phyloP scores from a whole-genome alignment of 2,113 vertebrate species.

The Festucalex cinctus region DNA sequence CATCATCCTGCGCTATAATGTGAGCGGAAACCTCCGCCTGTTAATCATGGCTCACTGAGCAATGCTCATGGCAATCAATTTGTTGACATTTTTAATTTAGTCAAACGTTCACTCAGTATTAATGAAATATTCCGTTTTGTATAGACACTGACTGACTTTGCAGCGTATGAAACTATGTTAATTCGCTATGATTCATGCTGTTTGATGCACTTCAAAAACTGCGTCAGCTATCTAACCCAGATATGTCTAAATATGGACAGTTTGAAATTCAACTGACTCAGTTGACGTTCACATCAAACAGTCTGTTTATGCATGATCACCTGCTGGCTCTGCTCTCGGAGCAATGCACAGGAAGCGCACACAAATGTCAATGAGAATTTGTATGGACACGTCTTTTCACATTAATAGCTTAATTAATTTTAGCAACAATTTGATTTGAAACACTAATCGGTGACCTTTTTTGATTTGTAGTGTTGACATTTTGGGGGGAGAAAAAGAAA shows the following conservation, averaged over 20 bases:
- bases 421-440: background rate
- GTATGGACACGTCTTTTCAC: background rate
- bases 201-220: conserved; percentile 12
- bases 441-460: background rate
- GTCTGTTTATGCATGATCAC: conserved; percentile 7
- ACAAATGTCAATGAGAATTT: background rate
- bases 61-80: background rate
- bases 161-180: background rate
- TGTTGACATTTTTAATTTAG: background rate
- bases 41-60: conserved; percentile 8
- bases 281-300: conserved; percentile 15
- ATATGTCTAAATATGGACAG: conserved; percentile 5
- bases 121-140: background rate
- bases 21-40: conserved; percentile 48
- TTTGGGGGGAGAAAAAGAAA: too few relatives aligned
- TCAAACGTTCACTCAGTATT: background rate
- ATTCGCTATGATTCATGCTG: conserved; percentile 19
- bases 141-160: background rate
- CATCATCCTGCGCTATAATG: conserved; percentile 92
- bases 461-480: too few relatives aligned
- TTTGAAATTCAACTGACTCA: conserved; percentile 37
- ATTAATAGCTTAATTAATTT: background rate
- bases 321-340: background rate
- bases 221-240: conserved; percentile 14
- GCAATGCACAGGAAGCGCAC: background rate